Conservation (phyloP, 2,113 vertebrate genomes). For the Xiphias gladius region DNA sequence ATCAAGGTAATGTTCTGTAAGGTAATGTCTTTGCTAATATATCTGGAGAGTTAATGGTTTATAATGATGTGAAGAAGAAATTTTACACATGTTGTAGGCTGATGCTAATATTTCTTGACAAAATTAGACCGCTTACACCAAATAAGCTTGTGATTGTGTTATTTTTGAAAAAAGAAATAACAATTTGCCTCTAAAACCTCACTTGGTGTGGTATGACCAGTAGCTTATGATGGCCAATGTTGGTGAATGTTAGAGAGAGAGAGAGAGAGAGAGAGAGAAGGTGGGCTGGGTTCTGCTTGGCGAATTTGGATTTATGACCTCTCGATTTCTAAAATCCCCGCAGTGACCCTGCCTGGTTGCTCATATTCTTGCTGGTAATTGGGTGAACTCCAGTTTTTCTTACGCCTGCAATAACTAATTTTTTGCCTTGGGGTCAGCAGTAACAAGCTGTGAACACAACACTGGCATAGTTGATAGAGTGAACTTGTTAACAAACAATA, state of each 20-base stretch:
- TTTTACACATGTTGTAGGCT: neutral
- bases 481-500: neutral
- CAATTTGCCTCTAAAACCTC: too few relatives aligned
- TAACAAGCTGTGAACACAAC: neutral
- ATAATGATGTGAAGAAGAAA: neutral
- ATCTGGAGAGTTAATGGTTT: neutral
- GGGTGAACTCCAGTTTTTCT: neutral
- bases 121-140: too few relatives aligned
- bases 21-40: conserved; percentile 8
- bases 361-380: too few relatives aligned
- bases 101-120: neutral
- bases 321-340: too few relatives aligned
- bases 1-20: neutral
- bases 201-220: too few relatives aligned
- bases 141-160: neutral
- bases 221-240: too few relatives aligned
- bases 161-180: neutral
- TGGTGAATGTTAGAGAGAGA: too few relatives aligned
- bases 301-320: too few relatives aligned
- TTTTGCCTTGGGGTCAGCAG: neutral
- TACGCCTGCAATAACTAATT: neutral
- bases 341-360: too few relatives aligned
- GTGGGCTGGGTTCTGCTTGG: too few relatives aligned
- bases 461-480: too few relatives aligned
- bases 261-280: too few relatives aligned